Conservation (phyloP, 2,888 invertebrate species). For the Scrobipalpa atriplicella region DNA sequence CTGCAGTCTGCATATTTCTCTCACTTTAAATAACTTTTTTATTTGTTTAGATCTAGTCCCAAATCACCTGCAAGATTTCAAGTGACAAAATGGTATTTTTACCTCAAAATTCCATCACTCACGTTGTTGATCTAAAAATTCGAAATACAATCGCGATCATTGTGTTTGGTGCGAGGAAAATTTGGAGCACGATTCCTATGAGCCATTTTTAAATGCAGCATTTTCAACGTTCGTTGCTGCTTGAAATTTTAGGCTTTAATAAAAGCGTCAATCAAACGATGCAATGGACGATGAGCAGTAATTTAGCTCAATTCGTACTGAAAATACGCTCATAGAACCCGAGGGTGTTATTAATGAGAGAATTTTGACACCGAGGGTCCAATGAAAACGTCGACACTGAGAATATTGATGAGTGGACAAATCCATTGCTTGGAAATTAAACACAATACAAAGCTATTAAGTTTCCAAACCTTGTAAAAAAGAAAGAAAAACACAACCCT, state of each 20-base stretch:
- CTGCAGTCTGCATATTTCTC: too few relatives aligned
- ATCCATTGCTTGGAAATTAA: conserved; percentile 15
- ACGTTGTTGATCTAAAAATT: neutral
- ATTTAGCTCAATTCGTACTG: too few relatives aligned
- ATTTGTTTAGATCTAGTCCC: too few relatives aligned
- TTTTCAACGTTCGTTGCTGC: too few relatives aligned
- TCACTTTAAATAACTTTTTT: too few relatives aligned
- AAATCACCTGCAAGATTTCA: neutral
- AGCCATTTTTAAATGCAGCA: too few relatives aligned
- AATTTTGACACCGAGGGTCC: conserved; percentile 11
- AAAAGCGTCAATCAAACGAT: too few relatives aligned
- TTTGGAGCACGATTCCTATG: conserved; percentile 5
- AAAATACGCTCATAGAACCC: neutral
- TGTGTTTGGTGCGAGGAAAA: conserved; percentile 11
- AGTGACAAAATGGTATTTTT: neutral
- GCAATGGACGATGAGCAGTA: too few relatives aligned
- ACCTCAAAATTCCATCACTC: neutral
- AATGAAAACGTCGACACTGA: neutral
- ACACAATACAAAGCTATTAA: too few relatives aligned
- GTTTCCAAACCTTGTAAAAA: too few relatives aligned
- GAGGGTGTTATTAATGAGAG: conserved; percentile 15
- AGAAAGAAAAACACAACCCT: too few relatives aligned
- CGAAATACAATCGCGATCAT: conserved; percentile 11
- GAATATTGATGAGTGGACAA: neutral
- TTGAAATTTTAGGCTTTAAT: too few relatives aligned